Evolutionary conservation across 2,888 invertebrate species (phyloP).

Genomic region (Drosophila anomelani): DNA sequence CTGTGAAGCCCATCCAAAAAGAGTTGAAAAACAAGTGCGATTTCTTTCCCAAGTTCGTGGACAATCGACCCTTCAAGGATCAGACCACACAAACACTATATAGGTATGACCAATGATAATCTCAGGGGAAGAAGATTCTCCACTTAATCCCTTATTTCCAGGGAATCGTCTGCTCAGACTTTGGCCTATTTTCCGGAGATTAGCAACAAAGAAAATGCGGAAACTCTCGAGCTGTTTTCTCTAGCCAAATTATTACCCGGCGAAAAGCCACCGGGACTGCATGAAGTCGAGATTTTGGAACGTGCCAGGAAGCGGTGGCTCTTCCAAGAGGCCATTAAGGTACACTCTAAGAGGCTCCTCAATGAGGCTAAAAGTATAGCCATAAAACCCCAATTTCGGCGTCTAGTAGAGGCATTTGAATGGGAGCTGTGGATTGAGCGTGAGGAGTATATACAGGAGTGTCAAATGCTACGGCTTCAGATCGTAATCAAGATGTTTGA

Average conservation of each 20-base stretch:
- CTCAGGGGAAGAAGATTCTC: not conserved
- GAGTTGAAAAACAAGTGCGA: conserved; percentile 60
- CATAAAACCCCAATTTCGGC: conserved; percentile 84
- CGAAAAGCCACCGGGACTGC: conserved; percentile 80
- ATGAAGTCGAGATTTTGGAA: conserved; percentile 87
- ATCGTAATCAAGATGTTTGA: conserved; percentile 86
- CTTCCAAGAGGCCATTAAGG: conserved; percentile 87
- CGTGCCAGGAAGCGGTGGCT: conserved; percentile 88
- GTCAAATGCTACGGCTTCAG: conserved; percentile 89
- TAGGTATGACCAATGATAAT: conserved; percentile 62
- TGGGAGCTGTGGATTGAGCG: conserved; percentile 93
- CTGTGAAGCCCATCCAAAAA: conserved; percentile 43
- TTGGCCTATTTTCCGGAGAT: conserved; percentile 81
- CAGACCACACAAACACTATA: conserved; percentile 82
- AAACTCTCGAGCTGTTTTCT: conserved; percentile 80
- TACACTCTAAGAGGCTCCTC: conserved; percentile 85
- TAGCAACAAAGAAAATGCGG: conserved; percentile 54
- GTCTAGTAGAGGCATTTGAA: conserved; percentile 91
- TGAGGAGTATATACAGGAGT: conserved; percentile 91
- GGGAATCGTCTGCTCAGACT: conserved; percentile 84
- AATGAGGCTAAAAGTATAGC: conserved; percentile 85
- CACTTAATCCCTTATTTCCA: conserved; percentile 32
- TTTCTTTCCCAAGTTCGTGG: conserved; percentile 54
- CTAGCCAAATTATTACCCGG: conserved; percentile 77
- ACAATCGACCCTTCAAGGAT: conserved; percentile 65